Base-by-base conservation (phyloP, 37 sponge, comb jelly and placozoan genomes). In the Chondrilla cf. caribensis region DNA sequence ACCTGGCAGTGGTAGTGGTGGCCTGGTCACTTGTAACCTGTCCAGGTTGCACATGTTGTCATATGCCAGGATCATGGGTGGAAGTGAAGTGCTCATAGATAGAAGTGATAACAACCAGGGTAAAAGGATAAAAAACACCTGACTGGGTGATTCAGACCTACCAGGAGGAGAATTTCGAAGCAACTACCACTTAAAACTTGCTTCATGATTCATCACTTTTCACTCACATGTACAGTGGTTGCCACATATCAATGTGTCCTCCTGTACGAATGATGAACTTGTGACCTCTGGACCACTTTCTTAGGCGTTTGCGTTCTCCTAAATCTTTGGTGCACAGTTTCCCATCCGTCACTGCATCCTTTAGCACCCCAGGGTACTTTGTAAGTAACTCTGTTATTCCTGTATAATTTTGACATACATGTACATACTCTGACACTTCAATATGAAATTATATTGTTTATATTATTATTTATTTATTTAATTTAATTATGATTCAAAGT, bases 1-100 rank as follows among this genome's bases (percentile, higher is more conserved):
- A 11, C 47, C 62, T 29, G 86, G 86, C 2, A 86, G 76, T 33
- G 86, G 81, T 2, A 86, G 62, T 2, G 72, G 76, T 22, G 54
- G 33, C 19, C 39, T 41, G 29, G 86, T 72, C 3, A 80, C 81
- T 3, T 22, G 2, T 19, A 86, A 58, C 2, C 18, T 18, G 55
- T 79, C 86, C 60, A 86, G 54, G 28, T 86, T 80, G 43, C 86
- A 86, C 86, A 86, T 86, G 59, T 86, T 86, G 47, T 86, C 86
- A 86, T 86, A 86, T 32, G 82, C 40, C 11, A 86, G 40, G 14
- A 76, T 47, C 26, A 86, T 33, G 17, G 66, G 31, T 0, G 78
- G 31, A n/a, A 44, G 1, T 17, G 41, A 71, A 6, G 55, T 54
- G 26, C 62, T 28, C 14, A 58, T 70, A 22, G 66, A 36, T 22